Conservation (phyloP, 92 coral and sea anemone genomes). For the Pocillopora grandis region DNA sequence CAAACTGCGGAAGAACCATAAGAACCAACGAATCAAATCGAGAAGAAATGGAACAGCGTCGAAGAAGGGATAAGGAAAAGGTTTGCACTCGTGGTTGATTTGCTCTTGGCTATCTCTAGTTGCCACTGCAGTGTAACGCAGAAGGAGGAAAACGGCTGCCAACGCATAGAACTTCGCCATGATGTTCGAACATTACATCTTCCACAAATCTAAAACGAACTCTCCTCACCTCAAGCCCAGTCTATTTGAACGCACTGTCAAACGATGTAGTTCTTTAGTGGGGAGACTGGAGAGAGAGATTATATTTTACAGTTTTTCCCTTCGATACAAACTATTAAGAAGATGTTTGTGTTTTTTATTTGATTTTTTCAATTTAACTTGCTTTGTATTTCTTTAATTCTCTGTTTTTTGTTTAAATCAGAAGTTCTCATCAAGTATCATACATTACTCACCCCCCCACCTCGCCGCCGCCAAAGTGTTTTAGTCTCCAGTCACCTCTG, state of each 20-base stretch:
- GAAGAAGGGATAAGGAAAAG: constrained; percentile 51
- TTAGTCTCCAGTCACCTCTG: constrained; percentile 5
- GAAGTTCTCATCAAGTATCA: not conserved
- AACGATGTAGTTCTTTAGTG: not conserved
- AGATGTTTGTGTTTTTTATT: too few species aligned
- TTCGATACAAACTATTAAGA: too few species aligned
- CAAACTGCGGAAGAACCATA: constrained; percentile 56
- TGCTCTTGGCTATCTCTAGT: not conserved
- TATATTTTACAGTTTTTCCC: too few species aligned
- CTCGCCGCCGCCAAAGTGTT: not conserved
- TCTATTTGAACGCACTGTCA: not conserved
- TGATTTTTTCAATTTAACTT: too few species aligned
- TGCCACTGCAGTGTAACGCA: constrained; percentile 4
- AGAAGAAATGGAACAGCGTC: constrained; percentile 53
- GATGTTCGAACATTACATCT: not conserved
- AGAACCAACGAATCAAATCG: constrained; percentile 51
- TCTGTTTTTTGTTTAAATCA: not conserved
- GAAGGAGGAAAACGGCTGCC: constrained; percentile 2
- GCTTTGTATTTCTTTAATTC: not conserved
- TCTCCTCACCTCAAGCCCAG: not conserved
- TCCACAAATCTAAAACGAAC: not conserved
- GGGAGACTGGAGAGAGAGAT: too few species aligned
- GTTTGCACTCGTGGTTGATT: constrained; percentile 52
- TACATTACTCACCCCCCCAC: not conserved
- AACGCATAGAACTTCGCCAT: constrained; percentile 19